phyloP scores from a whole-genome alignment of 1,140 invertebrate species.

The Stegodyphus dumicola region DNA sequence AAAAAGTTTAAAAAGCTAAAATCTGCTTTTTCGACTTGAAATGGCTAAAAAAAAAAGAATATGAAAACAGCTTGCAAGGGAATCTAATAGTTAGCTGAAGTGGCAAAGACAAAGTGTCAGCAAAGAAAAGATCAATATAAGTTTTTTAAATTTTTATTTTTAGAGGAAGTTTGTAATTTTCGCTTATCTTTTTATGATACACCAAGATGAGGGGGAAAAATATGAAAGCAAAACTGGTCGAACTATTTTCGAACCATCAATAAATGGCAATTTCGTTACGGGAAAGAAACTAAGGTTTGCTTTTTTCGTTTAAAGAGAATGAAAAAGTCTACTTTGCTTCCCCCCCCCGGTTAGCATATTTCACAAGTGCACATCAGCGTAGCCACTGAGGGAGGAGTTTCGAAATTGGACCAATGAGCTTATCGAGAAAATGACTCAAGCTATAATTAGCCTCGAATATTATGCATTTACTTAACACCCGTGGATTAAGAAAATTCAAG shows the following conservation, averaged over 20 bases:
- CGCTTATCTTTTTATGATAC: background rate
- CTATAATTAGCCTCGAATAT: too few species aligned
- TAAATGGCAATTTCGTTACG: slow-evolving; percentile 40
- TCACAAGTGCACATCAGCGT: too few species aligned
- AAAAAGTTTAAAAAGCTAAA: background rate
- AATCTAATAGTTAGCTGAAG: slow-evolving; percentile 7
- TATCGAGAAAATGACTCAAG: too few species aligned
- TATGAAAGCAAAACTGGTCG: background rate
- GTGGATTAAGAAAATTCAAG: too few species aligned
- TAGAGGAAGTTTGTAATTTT: background rate
- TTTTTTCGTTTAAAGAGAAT: too few species aligned
- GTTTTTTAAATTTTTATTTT: background rate
- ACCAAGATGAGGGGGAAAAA: background rate
- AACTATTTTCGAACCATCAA: slow-evolving; percentile 21
- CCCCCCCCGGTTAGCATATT: too few species aligned
- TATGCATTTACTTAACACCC: too few species aligned
- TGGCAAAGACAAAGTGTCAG: slow-evolving; percentile 12
- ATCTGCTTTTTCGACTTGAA: background rate
- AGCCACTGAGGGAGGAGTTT: too few species aligned
- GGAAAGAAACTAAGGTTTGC: background rate
- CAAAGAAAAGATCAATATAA: slow-evolving; percentile 13
- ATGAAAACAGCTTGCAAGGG: too few species aligned
- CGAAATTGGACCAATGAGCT: too few species aligned
- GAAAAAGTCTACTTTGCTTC: too few species aligned
- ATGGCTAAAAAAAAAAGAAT: background rate